These are phyloP conservation scores for Gracilinanus agilis DNA, from an alignment of 2,113 vertebrate genomes.

Conservation along the genomic window DNA sequence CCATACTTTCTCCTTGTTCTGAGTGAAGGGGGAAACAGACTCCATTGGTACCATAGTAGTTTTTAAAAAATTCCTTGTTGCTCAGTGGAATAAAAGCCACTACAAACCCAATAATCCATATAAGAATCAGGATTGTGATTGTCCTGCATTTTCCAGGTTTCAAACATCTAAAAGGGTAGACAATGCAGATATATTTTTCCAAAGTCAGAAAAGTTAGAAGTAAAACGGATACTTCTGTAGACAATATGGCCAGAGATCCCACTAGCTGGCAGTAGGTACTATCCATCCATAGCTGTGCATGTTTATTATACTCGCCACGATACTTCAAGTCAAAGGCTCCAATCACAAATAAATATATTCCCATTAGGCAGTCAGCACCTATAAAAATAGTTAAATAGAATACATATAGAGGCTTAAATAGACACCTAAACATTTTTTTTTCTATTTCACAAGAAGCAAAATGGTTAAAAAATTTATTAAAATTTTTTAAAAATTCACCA, in stretches of 20 bases:
- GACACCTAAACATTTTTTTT: not conserved
- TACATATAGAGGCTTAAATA: conserved; percentile 68
- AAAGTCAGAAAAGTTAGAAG: conserved; percentile 96
- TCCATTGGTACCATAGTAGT: conserved; percentile 97
- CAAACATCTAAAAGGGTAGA: conserved; percentile 96
- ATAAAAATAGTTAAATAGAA: conserved; percentile 66
- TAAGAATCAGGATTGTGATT: conserved; percentile 90
- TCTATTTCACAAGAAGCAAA: not conserved
- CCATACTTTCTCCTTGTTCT: conserved; percentile 92
- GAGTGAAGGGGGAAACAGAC: conserved; percentile 98
- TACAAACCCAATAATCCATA: conserved; percentile 94
- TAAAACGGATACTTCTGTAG: conserved; percentile 97
- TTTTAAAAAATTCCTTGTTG: conserved; percentile 93
- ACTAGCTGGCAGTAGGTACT: conserved; percentile 94
- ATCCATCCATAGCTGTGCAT: conserved; percentile 97
- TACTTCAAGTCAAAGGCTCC: conserved; percentile 96
- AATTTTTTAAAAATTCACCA: too few species aligned
- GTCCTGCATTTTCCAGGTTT: conserved; percentile 93
- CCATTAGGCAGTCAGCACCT: conserved; percentile 99
- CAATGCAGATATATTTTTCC: conserved; percentile 98
- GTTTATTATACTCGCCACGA: conserved; percentile 96
- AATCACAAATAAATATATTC: conserved; percentile 97
- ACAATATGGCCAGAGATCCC: conserved; percentile 96
- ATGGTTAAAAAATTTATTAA: too few species aligned
- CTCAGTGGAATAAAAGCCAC: conserved; percentile 93